phyloP scores from a whole-genome alignment of 2,797 vertebrate genomes.

The Sebastolobus altivelis region DNA sequence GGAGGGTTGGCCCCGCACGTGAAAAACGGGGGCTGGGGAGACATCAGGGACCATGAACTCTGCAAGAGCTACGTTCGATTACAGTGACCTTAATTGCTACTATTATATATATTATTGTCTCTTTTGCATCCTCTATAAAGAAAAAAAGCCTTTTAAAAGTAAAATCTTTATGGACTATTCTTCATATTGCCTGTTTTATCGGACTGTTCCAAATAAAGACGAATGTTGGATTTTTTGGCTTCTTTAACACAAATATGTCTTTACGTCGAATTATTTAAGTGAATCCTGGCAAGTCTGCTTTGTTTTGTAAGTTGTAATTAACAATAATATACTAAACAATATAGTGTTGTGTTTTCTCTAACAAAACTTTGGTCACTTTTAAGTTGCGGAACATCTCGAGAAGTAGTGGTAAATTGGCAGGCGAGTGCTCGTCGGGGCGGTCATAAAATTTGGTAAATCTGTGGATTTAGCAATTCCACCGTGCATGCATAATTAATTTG shows the following conservation, averaged over 20 bases:
- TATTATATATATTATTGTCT: constrained; percentile 81
- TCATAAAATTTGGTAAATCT: constrained; percentile 47
- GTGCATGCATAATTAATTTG: constrained; percentile 72
- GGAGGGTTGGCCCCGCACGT: constrained; percentile 92
- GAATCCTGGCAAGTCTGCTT: constrained; percentile 27
- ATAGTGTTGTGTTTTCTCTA: constrained; percentile 47
- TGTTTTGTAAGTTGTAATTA: constrained; percentile 48
- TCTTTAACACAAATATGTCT: constrained; percentile 77
- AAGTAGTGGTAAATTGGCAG: constrained; percentile 17
- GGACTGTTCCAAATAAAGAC: constrained; percentile 87
- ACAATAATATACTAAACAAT: constrained; percentile 37
- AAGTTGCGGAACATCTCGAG: constrained; percentile 24
- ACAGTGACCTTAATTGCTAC: constrained; percentile 90
- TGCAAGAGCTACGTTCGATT: constrained; percentile 98
- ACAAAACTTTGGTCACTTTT: constrained; percentile 3
- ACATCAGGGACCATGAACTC: constrained; percentile 99
- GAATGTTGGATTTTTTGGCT: constrained; percentile 83
- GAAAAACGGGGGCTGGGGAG: constrained; percentile 98
- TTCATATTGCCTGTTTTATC: constrained; percentile 89
- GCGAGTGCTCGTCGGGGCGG: constrained; percentile 24
- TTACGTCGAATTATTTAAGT: constrained; percentile 52
- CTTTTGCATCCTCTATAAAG: constrained; percentile 87
- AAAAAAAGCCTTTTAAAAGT: constrained; percentile 85
- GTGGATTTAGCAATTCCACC: constrained; percentile 57
- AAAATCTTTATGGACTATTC: constrained; percentile 86